Evolutionary conservation across 2,797 vertebrate species (phyloP), one percentile per base, ranked within the genome.

Genomic region (Okamejei kenojei): DNA sequence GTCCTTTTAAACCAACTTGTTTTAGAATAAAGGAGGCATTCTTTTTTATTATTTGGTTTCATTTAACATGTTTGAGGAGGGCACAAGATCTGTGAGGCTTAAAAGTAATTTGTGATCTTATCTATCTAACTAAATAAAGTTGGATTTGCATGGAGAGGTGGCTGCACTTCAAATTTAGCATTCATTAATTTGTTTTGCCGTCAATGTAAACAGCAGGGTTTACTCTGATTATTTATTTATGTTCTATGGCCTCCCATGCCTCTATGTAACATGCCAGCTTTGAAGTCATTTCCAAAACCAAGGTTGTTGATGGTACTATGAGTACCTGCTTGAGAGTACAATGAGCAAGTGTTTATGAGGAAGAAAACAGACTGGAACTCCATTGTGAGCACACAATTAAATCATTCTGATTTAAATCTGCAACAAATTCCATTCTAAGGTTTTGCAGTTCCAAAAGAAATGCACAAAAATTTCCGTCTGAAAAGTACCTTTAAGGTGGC

Each of bases 271-370:
- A 54, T 58, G 71, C 73, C 35, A 92, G 73, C 90, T 92, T 92
- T 92, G 90, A 92, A 92, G 90, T 92, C 90, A 92, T 92, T 92
- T 92, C 45, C 90, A 92, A 92, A 92, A 92, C 90, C 90, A 92
- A 92, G 90, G 68, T 54, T 74, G 90, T n/a, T 76, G 38, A 76
- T n/a, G 26, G 5, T 58, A 65, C 63, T 63, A 88, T 21, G 17
- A 88, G n/a, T 68, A 54, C 71, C 26, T 76, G 90, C 71, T 92
- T 19, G 45, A n/a, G 71, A 92, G 35, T 54, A 76, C 71, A 74
- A 71, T 71, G 32, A 38, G n/a, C 63, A 84, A 76, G 71, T 58
- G 26, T 92, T 92, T 76, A 38, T 58, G 65, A 74, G 90, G 21
- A 73, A 4, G 68, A 54, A 74, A 91, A 0, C 21, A 74, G 1